Base-by-base conservation (phyloP, 2,113 vertebrate genomes). In the Prochilodus magdalenae region DNA sequence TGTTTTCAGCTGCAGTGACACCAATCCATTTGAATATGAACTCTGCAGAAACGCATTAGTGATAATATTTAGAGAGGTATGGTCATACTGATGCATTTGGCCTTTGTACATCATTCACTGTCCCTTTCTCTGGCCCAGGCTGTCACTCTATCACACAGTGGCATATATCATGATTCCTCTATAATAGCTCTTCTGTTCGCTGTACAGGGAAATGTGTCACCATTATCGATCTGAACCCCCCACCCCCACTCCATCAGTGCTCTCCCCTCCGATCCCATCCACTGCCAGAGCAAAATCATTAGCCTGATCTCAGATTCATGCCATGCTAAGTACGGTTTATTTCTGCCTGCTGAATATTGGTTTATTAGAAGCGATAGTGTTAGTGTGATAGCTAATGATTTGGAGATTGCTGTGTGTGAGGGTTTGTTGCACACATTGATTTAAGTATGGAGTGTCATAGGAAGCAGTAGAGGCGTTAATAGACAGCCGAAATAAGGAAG, bases 111-210 rank as follows among this genome's bases (percentile, higher is more conserved):
- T 85, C 80, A 22, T 18, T 80, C 84, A 82, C 55, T 85, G 77
- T 79, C 85, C 85, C 81, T 81, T 86, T 87, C 88, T 89, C 78
- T 77, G 80, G 89, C 87, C 85, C 86, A 86, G 86, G 87, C 89
- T 85, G 90, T 79, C 79, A 94, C 93, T 95, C 80, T 89, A 91
- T 93, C 92, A 92, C 94, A 94, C 89, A 87, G 92, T 92, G 95
- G 96, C 95, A 98, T 98, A 98, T 97, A 98, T 99, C 97, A 98
- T 97, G 95, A 96, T 97, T 98, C 96, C 93, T 92, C 92, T 91
- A 95, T 96, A 96, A 97, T 97, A 96, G 96, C 96, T 96, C 94
- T 94, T 94, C 95, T 95, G 90, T 93, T 94, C 93, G 92, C 95
- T 89, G 88, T 91, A 91, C 93, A 95, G 93, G 94, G 94, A 96